These are phyloP conservation scores for Pegoplata infirma DNA, from an alignment of 2,888 invertebrate species.

Conservation along the genomic window DNA sequence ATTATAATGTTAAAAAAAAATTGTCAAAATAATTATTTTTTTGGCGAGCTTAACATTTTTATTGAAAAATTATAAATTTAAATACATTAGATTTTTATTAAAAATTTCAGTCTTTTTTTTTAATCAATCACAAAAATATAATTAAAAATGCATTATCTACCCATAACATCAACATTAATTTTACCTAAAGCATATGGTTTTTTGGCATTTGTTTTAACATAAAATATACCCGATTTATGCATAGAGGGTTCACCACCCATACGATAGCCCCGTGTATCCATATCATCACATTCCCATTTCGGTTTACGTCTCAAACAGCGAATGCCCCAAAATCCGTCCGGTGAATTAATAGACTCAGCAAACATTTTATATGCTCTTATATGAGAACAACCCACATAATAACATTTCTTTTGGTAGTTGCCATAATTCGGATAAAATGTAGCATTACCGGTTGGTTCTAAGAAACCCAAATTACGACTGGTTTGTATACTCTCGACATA, in stretches of 20 bases:
- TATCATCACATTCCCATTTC: conserved; percentile 70
- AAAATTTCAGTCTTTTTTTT: neutral
- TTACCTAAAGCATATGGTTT: conserved; percentile 71
- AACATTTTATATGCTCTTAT: conserved; percentile 74
- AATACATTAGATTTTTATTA: neutral
- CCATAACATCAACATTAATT: neutral
- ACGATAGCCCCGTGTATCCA: conserved; percentile 40
- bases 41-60: too few relatives aligned
- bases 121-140: neutral
- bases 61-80: too few relatives aligned
- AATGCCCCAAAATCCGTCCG: conserved; percentile 72
- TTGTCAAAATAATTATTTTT: too few relatives aligned
- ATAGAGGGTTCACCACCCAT: conserved; percentile 75
- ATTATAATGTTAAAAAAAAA: too few relatives aligned
- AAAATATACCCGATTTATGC: conserved; percentile 70
- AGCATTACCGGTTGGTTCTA: conserved; percentile 72
- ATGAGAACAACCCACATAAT: conserved; percentile 73
- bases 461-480: conserved; percentile 73
- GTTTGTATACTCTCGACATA: conserved; percentile 78
- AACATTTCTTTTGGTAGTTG: conserved; percentile 70
- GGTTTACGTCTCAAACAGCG: conserved; percentile 65
- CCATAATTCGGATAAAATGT: conserved; percentile 78
- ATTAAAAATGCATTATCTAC: neutral
- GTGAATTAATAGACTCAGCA: conserved; percentile 72
- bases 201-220: conserved; percentile 69